Percentiles rank a stretch among this genome's conserved stretches.
phyloP scores from a whole-genome alignment of 2,113 vertebrate genomes.

The Xiphorhynchus elegans region DNA sequence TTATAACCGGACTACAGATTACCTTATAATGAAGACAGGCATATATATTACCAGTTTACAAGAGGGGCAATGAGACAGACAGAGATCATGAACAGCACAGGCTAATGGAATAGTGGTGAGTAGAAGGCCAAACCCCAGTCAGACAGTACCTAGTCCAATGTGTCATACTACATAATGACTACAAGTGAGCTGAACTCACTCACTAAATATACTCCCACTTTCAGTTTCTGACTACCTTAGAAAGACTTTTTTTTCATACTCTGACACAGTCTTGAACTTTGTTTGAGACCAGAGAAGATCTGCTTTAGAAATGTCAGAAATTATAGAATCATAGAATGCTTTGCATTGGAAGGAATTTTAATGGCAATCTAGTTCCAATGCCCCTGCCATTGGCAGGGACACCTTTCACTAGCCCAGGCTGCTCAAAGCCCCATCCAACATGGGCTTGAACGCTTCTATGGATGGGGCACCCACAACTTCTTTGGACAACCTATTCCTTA shows the following conservation, averaged over 20 bases:
- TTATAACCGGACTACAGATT: not conserved
- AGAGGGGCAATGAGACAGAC: not conserved
- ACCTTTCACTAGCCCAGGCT: not conserved
- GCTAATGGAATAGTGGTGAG: not conserved
- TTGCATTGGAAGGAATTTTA: not conserved
- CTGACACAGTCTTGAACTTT: not conserved
- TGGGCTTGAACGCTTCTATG: not conserved
- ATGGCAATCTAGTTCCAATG: not conserved
- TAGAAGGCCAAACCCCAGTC: not conserved
- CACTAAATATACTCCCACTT: not conserved
- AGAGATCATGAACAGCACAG: accelerated
- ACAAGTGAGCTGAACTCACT: not conserved
- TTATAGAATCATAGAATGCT: not conserved
- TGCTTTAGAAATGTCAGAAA: not conserved
- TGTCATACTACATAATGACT: not conserved
- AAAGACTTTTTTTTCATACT: not conserved
- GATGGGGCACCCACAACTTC: not conserved
- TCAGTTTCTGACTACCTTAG: not conserved
- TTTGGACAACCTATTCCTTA: not conserved
- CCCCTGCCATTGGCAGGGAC: not conserved
- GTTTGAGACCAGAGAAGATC: not conserved
- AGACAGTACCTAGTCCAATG: not conserved
- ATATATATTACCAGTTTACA: not conserved
- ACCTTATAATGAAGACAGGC: not conserved
- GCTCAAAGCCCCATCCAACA: not conserved